Conservation (phyloP, 2,113 vertebrate genomes). For the Zapus hudsonius region DNA sequence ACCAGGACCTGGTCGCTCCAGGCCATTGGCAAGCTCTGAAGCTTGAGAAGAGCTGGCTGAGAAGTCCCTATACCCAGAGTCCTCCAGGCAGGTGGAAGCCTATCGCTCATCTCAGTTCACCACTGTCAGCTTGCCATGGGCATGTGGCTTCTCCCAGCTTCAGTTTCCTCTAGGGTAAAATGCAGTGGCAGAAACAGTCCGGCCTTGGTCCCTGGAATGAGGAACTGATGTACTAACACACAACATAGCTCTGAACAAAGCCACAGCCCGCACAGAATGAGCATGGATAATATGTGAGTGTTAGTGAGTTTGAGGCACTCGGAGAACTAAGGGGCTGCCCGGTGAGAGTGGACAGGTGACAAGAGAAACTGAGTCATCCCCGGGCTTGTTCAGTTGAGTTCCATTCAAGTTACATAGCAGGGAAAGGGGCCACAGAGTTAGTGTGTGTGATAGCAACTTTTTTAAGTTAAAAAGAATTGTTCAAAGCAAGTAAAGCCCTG, state of each 20-base stretch:
- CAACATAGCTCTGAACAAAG: not conserved
- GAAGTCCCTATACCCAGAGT: not conserved
- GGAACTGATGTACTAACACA: not conserved
- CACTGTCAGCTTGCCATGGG: no score
- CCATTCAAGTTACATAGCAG: conserved; percentile 75
- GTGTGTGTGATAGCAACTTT: conserved; percentile 68
- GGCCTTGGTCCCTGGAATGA: not conserved
- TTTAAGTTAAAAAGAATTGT: conserved; percentile 64
- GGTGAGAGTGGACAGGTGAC: conserved; percentile 3
- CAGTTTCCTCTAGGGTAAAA: not conserved
- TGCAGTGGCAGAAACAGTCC: accelerated
- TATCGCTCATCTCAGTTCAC: not conserved
- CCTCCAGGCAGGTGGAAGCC: no score
- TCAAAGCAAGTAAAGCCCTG: conserved; percentile 82
- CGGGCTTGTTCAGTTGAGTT: conserved; percentile 64
- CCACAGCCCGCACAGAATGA: not conserved
- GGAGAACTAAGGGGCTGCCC: not conserved
- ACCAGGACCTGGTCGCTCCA: not conserved
- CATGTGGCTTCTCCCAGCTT: not conserved
- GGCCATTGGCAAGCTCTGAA: not conserved
- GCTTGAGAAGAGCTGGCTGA: not conserved
- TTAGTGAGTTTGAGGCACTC: not conserved
- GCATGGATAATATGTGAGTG: not conserved
- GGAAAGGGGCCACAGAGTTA: conserved; percentile 75
- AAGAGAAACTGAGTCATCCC: conserved; percentile 1